Evolutionary conservation across 2,888 invertebrate species (phyloP), one percentile per base, ranked within the genome.

Genomic region (Alviniconcha strummeri): DNA sequence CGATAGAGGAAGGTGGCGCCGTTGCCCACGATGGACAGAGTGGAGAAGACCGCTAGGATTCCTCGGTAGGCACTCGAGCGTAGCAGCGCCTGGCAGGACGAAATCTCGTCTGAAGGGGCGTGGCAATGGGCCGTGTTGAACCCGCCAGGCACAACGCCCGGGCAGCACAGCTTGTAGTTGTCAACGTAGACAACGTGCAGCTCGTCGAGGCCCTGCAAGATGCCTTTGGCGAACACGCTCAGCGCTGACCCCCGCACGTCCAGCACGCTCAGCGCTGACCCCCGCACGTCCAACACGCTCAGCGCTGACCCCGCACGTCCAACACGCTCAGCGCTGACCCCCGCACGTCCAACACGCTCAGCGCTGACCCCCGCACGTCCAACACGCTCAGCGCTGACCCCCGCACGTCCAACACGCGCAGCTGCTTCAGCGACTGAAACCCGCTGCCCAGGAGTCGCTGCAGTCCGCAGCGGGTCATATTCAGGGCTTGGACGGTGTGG

Each of bases 401-500:
- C n/a, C n/a, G n/a, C n/a, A n/a, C n/a, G n/a, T n/a, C 52, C 11
- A 81, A 17, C n/a, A 15, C n/a, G 15, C 17, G 57, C 54, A 81
- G 75, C 9, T 75, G 36, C 5, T 11, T 17, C 9, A 75, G 60
- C 5, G 57, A 55, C n/a, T 52, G 52, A 36, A 81, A 81, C 7
- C 56, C 81, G 60, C 75, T 36, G 15, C 55, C 52, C 0, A 36
- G 9, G 11, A 83, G 11, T 11, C 11, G 11, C 54, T 36, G 9
- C n/a, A 80, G 15, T 17, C 72, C 72, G 9, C 54, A n/a, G 36
- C 74, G 11, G 5, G 56, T 54, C 6, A 83, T 19, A 52, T 72
- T 74, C 19, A 83, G 56, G 19, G 54, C 19, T 17, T 60, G 55
- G n/a, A 69, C 2, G 55, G n/a, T 80, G 52, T 69, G 80, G 96